Evolutionary conservation across 2,113 vertebrate species (phyloP).

Genomic region (Triplophysa siluroides): DNA sequence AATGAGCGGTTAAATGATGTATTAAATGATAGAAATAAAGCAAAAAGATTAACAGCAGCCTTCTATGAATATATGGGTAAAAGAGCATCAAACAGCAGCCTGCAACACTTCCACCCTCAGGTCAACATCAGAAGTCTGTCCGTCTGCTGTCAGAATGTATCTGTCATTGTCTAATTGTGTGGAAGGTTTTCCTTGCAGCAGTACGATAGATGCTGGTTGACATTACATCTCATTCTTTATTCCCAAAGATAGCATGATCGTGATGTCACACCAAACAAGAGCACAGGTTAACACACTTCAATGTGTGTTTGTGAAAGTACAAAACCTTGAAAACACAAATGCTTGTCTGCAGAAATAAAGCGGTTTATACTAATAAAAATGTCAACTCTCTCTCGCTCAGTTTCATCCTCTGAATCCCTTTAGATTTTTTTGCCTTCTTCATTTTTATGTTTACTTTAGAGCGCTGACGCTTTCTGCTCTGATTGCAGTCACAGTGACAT

Average conservation of each 20-base stretch:
- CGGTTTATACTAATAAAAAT: slow-evolving; percentile 23
- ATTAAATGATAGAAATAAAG: not conserved
- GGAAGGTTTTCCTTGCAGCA: not conserved
- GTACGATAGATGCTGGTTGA: not conserved
- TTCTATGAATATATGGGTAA: slow-evolving; percentile 1
- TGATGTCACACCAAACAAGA: not conserved
- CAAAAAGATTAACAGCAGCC: not conserved
- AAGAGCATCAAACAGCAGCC: slow-evolving; percentile 20
- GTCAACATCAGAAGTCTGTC: slow-evolving; percentile 23
- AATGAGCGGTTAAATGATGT: not conserved
- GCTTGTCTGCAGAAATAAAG: slow-evolving; percentile 10
- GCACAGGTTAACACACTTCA: not conserved
- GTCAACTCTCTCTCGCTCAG: not conserved
- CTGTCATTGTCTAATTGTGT: slow-evolving; percentile 20
- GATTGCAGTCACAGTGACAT: not conserved
- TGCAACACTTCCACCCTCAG: slow-evolving; percentile 4
- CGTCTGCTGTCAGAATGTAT: slow-evolving; percentile 18
- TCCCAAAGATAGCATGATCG: slow-evolving; percentile 7
- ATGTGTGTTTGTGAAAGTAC: not conserved
- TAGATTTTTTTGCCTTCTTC: slow-evolving; percentile 4
- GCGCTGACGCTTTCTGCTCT: slow-evolving; percentile 15
- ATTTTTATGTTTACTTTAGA: not conserved
- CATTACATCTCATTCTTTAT: slow-evolving; percentile 14
- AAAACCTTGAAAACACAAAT: slow-evolving; percentile 7
- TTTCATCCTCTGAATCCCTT: not conserved